A percentile compares a stretch with the other conserved stretches of the same genome.
Evolutionary conservation across 1,140 invertebrate species (phyloP).

Genomic region (Pseudobourletiella spinata): DNA sequence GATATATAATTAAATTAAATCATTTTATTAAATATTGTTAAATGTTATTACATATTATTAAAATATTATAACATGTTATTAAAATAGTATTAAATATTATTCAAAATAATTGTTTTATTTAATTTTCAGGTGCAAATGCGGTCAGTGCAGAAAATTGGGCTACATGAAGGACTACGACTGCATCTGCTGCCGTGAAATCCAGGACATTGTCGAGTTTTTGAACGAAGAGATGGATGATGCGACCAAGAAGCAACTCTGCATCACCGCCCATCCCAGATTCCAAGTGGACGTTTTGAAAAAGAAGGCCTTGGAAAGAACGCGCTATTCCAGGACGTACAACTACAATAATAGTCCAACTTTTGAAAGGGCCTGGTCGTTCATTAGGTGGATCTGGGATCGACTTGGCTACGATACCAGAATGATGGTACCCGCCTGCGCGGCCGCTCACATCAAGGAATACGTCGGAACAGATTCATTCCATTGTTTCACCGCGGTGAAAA

Average conservation of each 20-base stretch:
- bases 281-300: conserved; percentile 3
- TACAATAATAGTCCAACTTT: background rate
- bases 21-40: no score
- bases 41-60: no score
- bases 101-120: no score
- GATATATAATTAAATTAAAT: no score
- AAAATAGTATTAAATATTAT: no score
- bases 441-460: background rate
- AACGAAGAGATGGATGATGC: conserved; percentile 10
- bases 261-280: conserved; percentile 17
- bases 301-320: background rate
- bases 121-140: conserved; percentile 19
- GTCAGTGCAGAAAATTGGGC: conserved; percentile 3
- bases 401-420: background rate
- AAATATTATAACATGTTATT: no score
- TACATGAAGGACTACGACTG: conserved; percentile 16
- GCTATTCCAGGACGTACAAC: background rate
- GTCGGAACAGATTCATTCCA: background rate
- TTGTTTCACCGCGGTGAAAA: background rate
- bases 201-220: conserved; percentile 11
- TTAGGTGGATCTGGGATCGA: conserved; percentile 9
- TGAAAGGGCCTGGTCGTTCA: background rate
- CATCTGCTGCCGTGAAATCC: conserved; percentile 18
- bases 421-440: conserved; percentile 6
- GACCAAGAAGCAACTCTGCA: background rate